Evolutionary conservation across 2,888 invertebrate species (phyloP).

Genomic region (Lepeophtheirus nordmannii): DNA sequence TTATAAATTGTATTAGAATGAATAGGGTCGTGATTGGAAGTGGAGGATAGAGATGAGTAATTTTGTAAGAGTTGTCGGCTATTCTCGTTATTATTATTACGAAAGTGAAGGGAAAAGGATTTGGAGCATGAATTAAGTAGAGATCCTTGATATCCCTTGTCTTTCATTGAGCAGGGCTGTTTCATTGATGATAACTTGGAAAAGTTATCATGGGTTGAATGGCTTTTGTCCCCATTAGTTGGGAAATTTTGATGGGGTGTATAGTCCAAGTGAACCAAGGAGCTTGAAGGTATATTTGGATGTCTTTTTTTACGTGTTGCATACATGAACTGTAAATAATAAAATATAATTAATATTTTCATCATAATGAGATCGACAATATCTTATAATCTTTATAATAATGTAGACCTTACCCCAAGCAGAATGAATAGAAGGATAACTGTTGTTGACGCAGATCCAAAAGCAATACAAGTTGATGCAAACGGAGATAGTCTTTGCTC

Average conservation of each 20-base stretch:
- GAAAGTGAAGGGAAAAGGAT: not conserved
- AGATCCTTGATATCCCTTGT: not conserved
- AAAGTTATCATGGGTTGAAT: too few species aligned
- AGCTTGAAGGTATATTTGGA: not conserved
- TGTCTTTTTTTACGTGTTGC: not conserved
- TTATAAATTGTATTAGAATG: not conserved
- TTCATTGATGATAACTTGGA: too few species aligned
- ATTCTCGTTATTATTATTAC: not conserved
- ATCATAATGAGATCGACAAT: not conserved
- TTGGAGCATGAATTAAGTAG: not conserved
- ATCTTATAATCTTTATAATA: not conserved
- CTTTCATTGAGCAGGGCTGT: too few species aligned
- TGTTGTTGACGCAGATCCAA: not conserved
- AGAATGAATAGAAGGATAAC: not conserved
- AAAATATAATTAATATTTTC: not conserved
- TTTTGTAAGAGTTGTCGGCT: not conserved
- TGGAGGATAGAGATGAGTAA: not conserved
- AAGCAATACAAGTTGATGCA: not conserved
- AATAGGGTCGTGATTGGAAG: not conserved
- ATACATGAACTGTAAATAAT: not conserved
- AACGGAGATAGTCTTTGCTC: not conserved
- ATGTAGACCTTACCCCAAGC: not conserved
- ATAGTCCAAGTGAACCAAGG: conserved; percentile 4
- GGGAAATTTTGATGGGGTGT: not conserved
- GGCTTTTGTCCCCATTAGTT: too few species aligned